Evolutionary conservation across 2,888 invertebrate genomes (phyloP).

Genomic region (Apamea crenata): DNA sequence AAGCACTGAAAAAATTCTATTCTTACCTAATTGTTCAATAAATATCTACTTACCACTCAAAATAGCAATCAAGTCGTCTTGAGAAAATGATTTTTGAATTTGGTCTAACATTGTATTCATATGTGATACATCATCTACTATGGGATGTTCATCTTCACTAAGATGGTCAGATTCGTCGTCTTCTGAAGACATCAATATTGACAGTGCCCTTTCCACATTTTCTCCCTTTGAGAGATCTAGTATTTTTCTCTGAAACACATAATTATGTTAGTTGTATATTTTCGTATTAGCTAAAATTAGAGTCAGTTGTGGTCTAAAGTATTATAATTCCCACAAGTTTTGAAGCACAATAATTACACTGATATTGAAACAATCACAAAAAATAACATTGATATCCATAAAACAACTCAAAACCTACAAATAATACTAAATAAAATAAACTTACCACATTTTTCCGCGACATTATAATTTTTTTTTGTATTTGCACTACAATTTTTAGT

Average conservation of each 20-base stretch:
- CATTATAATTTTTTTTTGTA: conserved; percentile 11
- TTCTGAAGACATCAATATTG: conserved; percentile 29
- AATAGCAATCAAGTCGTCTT: conserved; percentile 31
- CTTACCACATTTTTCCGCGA: conserved; percentile 24
- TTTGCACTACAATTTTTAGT: background rate
- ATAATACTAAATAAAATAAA: conserved; percentile 9
- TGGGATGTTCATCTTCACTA: conserved; percentile 27
- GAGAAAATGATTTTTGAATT: conserved; percentile 30
- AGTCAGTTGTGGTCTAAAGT: conserved; percentile 8
- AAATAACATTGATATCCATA: conserved; percentile 10
- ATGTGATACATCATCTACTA: conserved; percentile 32
- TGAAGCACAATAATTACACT: conserved; percentile 20
- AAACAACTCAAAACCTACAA: conserved; percentile 1
- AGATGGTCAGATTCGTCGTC: conserved; percentile 24
- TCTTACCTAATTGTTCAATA: conserved; percentile 29
- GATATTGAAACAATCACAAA: conserved; percentile 6
- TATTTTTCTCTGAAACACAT: no score
- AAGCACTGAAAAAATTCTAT: conserved; percentile 30
- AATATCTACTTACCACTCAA: conserved; percentile 26
- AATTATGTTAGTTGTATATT: conserved; percentile 5
- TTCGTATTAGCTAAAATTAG: conserved; percentile 6
- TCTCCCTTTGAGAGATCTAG: conserved; percentile 16
- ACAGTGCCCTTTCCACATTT: conserved; percentile 21
- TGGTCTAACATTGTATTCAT: conserved; percentile 31
- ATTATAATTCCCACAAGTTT: conserved; percentile 12